phyloP scores from a whole-genome alignment of 2,888 invertebrate species.

The Criorhina ranunculi region DNA sequence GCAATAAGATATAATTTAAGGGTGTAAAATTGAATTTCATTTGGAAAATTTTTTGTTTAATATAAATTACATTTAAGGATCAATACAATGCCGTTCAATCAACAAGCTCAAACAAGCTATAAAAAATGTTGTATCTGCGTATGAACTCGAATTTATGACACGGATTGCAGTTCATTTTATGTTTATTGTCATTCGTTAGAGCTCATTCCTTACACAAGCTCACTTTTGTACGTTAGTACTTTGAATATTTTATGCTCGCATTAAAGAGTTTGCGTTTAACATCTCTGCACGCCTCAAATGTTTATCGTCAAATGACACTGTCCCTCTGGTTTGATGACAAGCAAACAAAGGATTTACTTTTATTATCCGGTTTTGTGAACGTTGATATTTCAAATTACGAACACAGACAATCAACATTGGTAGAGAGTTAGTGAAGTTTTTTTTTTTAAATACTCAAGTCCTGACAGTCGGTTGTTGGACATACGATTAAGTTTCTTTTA shows the following conservation, averaged over 20 bases:
- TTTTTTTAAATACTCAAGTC: too few relatives aligned
- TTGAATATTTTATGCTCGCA: slow-evolving; percentile 42
- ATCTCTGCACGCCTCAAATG: slow-evolving; percentile 15
- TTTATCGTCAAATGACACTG: slow-evolving; percentile 32
- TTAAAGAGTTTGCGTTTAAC: slow-evolving; percentile 8
- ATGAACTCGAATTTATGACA: not conserved
- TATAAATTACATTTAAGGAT: not conserved
- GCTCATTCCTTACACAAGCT: slow-evolving; percentile 32
- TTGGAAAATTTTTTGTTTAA: slow-evolving; percentile 5
- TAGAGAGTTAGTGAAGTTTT: not conserved
- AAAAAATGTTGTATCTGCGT: slow-evolving; percentile 42
- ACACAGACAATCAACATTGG: slow-evolving; percentile 49
- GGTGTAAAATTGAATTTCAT: slow-evolving; percentile 22
- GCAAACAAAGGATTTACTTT: slow-evolving; percentile 61
- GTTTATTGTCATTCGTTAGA: slow-evolving; percentile 35
- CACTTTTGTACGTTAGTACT: slow-evolving; percentile 37
- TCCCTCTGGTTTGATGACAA: slow-evolving; percentile 42
- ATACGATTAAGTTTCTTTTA: too few relatives aligned
- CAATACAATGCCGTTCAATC: slow-evolving; percentile 16
- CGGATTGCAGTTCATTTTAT: slow-evolving; percentile 45
- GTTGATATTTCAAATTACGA: slow-evolving; percentile 41
- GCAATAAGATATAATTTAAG: slow-evolving; percentile 20
- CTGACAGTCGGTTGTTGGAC: too few relatives aligned
- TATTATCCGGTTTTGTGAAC: slow-evolving; percentile 46
- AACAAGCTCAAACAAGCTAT: slow-evolving; percentile 43